Evolutionary conservation across 2,797 vertebrate genomes (phyloP), one percentile per base, ranked within the genome.

Genomic region (Gymnothorax javanicus): DNA sequence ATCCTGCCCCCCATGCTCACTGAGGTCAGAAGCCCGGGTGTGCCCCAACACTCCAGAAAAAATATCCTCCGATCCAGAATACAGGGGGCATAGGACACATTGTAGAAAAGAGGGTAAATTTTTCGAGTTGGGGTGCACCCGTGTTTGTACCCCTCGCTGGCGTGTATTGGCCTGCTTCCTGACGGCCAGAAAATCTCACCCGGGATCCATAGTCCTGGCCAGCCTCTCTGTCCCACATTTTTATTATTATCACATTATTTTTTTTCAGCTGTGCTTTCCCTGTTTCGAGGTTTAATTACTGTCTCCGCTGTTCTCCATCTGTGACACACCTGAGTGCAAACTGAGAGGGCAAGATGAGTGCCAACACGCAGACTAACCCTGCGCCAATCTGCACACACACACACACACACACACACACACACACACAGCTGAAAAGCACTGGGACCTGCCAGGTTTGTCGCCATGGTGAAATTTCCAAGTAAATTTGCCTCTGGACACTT

Each of bases 361-460:
- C 20, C 62, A 27, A 13, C 20, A 81, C 23, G 64, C 27, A 84
- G 27, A 50, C 60, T 75, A 77, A 67, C 15, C 11, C 27, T 4
- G 60, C 71, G 13, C 9, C 9, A 9, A 73, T 4, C 11, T 20
- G 20, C 4, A 81, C 15, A 69, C 60, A 88, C 77, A 73, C 50
- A 71, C 84, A 58, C 84, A 25, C n/a, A 13, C 71, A 85, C n/a
- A n/a, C 85, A 75, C 43, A 52, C 73, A 57, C 86, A 81, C 59
- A 85, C 86, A 57, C 62, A 52, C 33, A 84, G 83, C 71, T 88
- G 83, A 87, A 64, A 89, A 89, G 87, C 87, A 89, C 87, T 87
- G 81, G 81, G 79, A 57, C 85, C 79, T 57, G 83, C 77, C 43
- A 9, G 27, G 83, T 83, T 85, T 77, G 84, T 85, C 67, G 58